Percentiles rank a stretch among this genome's conserved stretches.
Evolutionary conservation across 2,797 vertebrate species (phyloP).

Genomic region (Telmatherina bonti): DNA sequence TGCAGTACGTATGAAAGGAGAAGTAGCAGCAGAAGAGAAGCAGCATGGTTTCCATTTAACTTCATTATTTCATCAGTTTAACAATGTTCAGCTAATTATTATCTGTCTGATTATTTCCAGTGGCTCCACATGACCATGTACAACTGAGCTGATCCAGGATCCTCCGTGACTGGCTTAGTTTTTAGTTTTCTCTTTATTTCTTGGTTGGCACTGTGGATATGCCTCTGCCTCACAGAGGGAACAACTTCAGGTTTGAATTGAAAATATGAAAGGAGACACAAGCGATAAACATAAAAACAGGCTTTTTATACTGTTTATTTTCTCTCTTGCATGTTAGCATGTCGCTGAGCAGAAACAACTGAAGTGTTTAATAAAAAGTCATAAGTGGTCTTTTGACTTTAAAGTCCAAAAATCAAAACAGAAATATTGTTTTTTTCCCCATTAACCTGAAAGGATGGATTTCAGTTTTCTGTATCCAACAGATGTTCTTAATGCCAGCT

Average conservation of each 20-base stretch:
- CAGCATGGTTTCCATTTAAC: background rate
- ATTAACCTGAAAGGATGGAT: no score
- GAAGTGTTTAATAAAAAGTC: no score
- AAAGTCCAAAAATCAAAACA: no score
- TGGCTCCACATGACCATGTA: conserved; percentile 85
- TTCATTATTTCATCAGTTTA: background rate
- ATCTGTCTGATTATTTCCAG: conserved; percentile 66
- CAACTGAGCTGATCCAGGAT: conserved; percentile 71
- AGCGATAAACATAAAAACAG: background rate
- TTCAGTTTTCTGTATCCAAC: no score
- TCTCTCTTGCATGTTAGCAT: background rate
- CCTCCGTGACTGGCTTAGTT: background rate
- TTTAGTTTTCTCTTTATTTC: background rate
- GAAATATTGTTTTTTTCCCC: no score
- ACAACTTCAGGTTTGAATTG: background rate
- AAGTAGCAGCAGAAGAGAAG: background rate
- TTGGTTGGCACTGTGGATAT: no score
- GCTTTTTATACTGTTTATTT: background rate
- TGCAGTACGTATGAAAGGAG: no score
- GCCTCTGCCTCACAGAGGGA: background rate
- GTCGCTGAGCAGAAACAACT: background rate
- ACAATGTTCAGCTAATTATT: background rate
- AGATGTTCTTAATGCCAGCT: no score
- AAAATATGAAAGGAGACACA: background rate
- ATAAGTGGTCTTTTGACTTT: no score